Base-by-base conservation (phyloP, 2,113 vertebrate species). In the Macrotus californicus region DNA sequence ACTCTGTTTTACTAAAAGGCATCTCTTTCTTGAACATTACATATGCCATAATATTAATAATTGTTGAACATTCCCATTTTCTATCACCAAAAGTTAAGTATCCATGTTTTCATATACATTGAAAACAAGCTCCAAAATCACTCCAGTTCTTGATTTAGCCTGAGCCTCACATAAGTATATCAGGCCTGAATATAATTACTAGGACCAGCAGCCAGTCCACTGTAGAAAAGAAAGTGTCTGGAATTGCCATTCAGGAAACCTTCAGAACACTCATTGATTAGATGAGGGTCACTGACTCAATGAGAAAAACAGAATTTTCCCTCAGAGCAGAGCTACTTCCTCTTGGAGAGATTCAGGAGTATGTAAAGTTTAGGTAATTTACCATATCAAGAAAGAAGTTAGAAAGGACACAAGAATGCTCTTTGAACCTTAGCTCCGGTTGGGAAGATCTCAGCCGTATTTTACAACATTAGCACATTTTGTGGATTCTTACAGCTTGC, bases 251-350 rank as follows among this genome's bases (percentile, higher is more conserved):
- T 96, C 36, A 0, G 89, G 70, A 97, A 96, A 87, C 46, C 91
- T 85, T 95, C 80, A 93, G 95, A 96, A 93, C 70, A 83, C 46
- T 88, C 95, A 93, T 95, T 97, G 97, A 97, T 97, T 97, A 96
- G 93, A 96, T 75, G 87, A 94, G 95, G 94, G 84, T 94, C 96
- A 95, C 36, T 94, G 85, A 66, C 85, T 97, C 96, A 94, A 95
- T 94, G 94, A 95, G 97, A 97, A 97, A 97, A 97, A 88, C 96
- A 97, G 96, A 96, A 96, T 90, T 95, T 95, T 97, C 94, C 59
- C 85, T 69, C 26, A 26, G 72, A 97, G 48, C 77, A 92, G n/a
- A 88, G 29, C 48, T 85, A 75, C 88, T 96, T 96, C 66, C 73
- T 92, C 85, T 87, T 92, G 15, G 87, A 64, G 41, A 87, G 34